phyloP scores from a whole-genome alignment of 1,140 invertebrate species.

The Epicauta chinensis region DNA sequence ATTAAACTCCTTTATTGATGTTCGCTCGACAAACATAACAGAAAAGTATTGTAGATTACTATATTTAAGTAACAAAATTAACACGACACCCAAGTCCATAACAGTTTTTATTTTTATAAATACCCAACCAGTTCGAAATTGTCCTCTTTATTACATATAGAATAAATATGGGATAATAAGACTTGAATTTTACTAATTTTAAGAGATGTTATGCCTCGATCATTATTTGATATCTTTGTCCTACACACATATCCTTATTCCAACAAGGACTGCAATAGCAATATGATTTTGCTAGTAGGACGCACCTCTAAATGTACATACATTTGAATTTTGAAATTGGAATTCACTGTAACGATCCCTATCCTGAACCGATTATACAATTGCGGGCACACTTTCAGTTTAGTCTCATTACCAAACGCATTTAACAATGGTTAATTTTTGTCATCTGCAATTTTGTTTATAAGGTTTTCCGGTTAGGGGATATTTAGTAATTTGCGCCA shows the following conservation, averaged over 20 bases:
- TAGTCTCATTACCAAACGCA: constrained; percentile 33
- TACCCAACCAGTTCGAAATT: constrained; percentile 14
- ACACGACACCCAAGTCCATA: constrained; percentile 8
- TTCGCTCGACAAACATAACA: no score
- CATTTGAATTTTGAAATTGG: constrained; percentile 33
- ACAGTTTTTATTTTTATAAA: constrained; percentile 15
- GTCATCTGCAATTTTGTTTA: constrained; percentile 40
- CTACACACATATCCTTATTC: not conserved
- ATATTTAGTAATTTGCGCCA: constrained; percentile 21
- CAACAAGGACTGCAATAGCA: not conserved
- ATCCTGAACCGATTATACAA: constrained; percentile 20
- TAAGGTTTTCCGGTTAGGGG: constrained; percentile 19
- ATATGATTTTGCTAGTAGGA: not conserved
- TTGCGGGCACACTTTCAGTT: constrained; percentile 33
- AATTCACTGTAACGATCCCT: constrained; percentile 28
- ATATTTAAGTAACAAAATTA: constrained; percentile 4
- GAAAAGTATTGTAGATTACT: no score
- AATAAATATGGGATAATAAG: constrained; percentile 14
- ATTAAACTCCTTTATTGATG: no score
- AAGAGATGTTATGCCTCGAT: not conserved
- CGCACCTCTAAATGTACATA: constrained; percentile 14
- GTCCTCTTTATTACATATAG: constrained; percentile 11
- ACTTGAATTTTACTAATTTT: not conserved
- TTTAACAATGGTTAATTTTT: constrained; percentile 38
- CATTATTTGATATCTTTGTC: not conserved